Evolutionary conservation across 1,140 invertebrate species (phyloP), one percentile per base, ranked within the genome.

Genomic region (Cyrtorhinus lividipennis): DNA sequence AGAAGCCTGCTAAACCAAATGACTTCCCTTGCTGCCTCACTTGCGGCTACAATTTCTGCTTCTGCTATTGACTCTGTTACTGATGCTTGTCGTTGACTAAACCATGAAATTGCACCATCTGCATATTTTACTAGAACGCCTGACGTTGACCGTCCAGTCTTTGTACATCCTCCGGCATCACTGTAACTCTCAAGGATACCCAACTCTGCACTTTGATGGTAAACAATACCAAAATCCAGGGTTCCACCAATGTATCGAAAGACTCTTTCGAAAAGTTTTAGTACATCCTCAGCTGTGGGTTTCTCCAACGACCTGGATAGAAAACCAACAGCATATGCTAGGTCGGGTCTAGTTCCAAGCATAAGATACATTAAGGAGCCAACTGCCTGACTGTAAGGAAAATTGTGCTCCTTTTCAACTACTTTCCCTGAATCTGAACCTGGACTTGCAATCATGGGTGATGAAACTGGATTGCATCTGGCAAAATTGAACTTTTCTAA

Each of bases 21-120:
- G 20, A 44, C 22, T 63, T 65, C 64, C 26, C 72, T 25, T 38
- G 72, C 66, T 48, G 66, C 73, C 66, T 74, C 70, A 59, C 69
- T 72, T 8, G 73, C 70, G 20, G 74, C 73, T 1, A 77, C 69
- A 59, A 76, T 70, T 67, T 79, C 75, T 12, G 76, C 73, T 71
- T 79, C 75, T n/a, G 69, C 71, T 5, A 72, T 72, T 38, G 66
- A 68, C 15, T 65, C 10, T 18, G 64, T 63, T 0, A 71, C 66
- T 3, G 15, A 69, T 0, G 26, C 26, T 68, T 75, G n/a, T 44
- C 38, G 38, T 44, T 44, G 38, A 10, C 38, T 73, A 24, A 63
- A 65, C 73, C 72, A 75, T 1, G 67, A 38, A 10, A 72, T 30
- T 18, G 66, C 22, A 15, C 58, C 67, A 8, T 46, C 64, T 1